A percentile compares a stretch with the other conserved stretches of the same genome.
phyloP scores from a whole-genome alignment of 2,888 invertebrate species.

The Plagodis dolabraria region DNA sequence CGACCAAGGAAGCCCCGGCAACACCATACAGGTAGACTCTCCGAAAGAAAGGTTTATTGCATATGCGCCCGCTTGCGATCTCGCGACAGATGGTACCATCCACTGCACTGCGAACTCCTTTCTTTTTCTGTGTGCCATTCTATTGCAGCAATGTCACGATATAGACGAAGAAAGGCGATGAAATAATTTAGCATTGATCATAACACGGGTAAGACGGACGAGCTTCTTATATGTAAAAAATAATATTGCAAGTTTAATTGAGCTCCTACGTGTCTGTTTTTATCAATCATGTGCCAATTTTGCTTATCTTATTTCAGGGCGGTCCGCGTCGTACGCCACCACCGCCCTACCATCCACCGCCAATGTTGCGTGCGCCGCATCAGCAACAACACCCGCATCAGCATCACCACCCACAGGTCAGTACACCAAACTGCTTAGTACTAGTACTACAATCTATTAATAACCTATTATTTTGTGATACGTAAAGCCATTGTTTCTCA shows the following conservation, averaged over 20 bases:
- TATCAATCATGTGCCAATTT: conserved; percentile 36
- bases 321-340: conserved; percentile 90
- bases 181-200: conserved; percentile 39
- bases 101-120: conserved; percentile 63
- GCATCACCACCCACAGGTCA: conserved; percentile 64
- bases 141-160: conserved; percentile 45
- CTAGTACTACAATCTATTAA: neutral
- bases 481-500: conserved; percentile 1
- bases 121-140: conserved; percentile 35
- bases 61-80: conserved; percentile 62
- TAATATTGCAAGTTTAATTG: conserved; percentile 25
- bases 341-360: conserved; percentile 90
- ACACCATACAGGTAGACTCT: conserved; percentile 84
- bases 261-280: conserved; percentile 1
- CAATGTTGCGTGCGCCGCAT: conserved; percentile 67
- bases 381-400: conserved; percentile 57
- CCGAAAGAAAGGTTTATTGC: conserved; percentile 28
- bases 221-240: conserved; percentile 44
- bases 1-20: conserved; percentile 93
- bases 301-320: conserved; percentile 62
- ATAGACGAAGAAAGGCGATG: conserved; percentile 32
- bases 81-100: conserved; percentile 70
- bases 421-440: neutral
- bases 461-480: no score
- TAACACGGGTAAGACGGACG: conserved; percentile 41